Percentiles rank a stretch among this genome's conserved stretches.
Evolutionary conservation across 2,113 vertebrate species (phyloP).

Genomic region (Erpornis zantholeuca): DNA sequence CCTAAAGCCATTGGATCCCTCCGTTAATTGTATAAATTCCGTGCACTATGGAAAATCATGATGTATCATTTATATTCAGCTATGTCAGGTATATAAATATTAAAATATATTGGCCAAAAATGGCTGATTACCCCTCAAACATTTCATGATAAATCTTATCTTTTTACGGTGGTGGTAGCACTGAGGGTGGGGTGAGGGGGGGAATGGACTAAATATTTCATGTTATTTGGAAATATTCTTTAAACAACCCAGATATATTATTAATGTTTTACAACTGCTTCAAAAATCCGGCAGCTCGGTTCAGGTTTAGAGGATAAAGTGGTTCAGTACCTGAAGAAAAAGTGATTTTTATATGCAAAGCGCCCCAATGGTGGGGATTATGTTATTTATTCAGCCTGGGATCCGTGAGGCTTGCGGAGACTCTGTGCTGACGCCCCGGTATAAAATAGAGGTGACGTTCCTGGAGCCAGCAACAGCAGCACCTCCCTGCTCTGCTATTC

Average conservation of each 20-base stretch:
- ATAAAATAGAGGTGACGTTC: background rate
- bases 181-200: background rate
- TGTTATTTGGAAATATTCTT: conserved; percentile 80
- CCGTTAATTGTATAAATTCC: conserved; percentile 79
- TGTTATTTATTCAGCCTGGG: background rate
- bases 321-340: conserved; percentile 22
- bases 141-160: conserved; percentile 78
- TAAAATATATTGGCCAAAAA: conserved; percentile 80
- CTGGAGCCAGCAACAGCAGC: background rate
- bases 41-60: conserved; percentile 73
- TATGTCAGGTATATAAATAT: conserved; percentile 82
- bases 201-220: conserved; percentile 75
- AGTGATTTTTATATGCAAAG: conserved; percentile 24
- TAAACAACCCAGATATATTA: conserved; percentile 79
- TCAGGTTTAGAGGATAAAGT: conserved; percentile 34
- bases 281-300: conserved; percentile 58
- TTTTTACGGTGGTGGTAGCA: conserved; percentile 64
- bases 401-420: background rate
- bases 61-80: conserved; percentile 79
- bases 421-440: background rate
- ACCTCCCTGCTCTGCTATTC: background rate
- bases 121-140: conserved; percentile 79
- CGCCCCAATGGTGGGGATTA: background rate
- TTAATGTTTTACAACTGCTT: conserved; percentile 76
- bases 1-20: conserved; percentile 75